Evolutionary conservation across 1,140 invertebrate species (phyloP).

Genomic region (Zaprionus gabonicus): DNA sequence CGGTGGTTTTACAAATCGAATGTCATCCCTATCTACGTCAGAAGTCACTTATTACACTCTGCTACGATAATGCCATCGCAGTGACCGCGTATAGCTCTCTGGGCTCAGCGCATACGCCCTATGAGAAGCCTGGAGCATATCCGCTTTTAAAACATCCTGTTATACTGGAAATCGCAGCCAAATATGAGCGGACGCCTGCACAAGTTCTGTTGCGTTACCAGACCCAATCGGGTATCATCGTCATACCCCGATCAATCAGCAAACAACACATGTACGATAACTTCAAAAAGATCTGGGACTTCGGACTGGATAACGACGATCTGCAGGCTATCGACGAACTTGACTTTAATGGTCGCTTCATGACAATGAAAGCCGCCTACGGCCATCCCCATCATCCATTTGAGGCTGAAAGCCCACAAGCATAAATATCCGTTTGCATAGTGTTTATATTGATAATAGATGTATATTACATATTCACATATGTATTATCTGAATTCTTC

Average conservation of each 20-base stretch:
- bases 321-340: conserved; percentile 87
- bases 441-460: conserved; percentile 8
- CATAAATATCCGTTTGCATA: neutral
- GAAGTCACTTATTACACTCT: conserved; percentile 89
- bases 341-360: conserved; percentile 84
- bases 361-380: conserved; percentile 74
- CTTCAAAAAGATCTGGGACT: conserved; percentile 90
- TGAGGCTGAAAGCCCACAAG: conserved; percentile 7
- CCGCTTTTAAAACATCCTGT: conserved; percentile 65
- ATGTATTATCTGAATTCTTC: neutral
- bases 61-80: conserved; percentile 87
- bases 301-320: conserved; percentile 88
- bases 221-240: conserved; percentile 87
- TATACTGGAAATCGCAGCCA: conserved; percentile 87
- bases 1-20: conserved; percentile 91
- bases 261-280: conserved; percentile 89
- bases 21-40: conserved; percentile 95
- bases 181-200: conserved; percentile 88
- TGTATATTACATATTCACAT: neutral
- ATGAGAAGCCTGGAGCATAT: conserved; percentile 71
- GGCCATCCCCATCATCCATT: conserved; percentile 76
- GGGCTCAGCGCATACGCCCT: conserved; percentile 87
- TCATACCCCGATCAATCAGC: conserved; percentile 91
- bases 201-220: conserved; percentile 89
- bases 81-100: conserved; percentile 93